Conservation (phyloP, 2,797 vertebrate genomes). For the Phrynocephalus forsythii region DNA sequence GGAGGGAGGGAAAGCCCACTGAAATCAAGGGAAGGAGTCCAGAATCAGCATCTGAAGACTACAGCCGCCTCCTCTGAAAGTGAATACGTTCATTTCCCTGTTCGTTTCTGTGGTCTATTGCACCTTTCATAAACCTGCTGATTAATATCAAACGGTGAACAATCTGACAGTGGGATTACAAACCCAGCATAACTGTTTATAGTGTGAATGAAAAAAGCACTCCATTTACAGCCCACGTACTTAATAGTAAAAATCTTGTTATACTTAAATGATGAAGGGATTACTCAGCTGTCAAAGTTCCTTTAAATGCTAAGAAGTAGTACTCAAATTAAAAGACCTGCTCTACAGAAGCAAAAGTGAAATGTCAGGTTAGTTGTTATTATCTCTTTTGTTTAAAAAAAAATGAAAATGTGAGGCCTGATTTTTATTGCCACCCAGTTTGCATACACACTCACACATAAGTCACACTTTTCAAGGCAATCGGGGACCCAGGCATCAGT, state of each 20-base stretch:
- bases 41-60: conserved; percentile 28
- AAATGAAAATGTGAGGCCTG: conserved; percentile 56
- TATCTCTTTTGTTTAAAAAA: conserved; percentile 68
- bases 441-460: fast-evolving
- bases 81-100: conserved; percentile 59
- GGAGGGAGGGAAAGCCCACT: neutral
- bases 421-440: conserved; percentile 31
- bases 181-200: conserved; percentile 85
- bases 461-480: neutral
- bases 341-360: conserved; percentile 72
- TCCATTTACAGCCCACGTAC: conserved; percentile 79
- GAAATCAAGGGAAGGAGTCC: neutral
- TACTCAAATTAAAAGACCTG: conserved; percentile 75
- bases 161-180: conserved; percentile 84
- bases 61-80: conserved; percentile 14
- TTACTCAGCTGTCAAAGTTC: conserved; percentile 82
- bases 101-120: conserved; percentile 74
- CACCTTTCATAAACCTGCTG: conserved; percentile 84
- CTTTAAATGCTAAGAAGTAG: conserved; percentile 79
- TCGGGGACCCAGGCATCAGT: neutral
- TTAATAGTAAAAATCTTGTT: conserved; percentile 84
- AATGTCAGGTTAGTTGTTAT: conserved; percentile 73
- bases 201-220: conserved; percentile 80
- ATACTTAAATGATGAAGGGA: conserved; percentile 81
- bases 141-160: conserved; percentile 86